phyloP scores from a whole-genome alignment of 2,797 vertebrate species.

The Babyrousa celebensis region DNA sequence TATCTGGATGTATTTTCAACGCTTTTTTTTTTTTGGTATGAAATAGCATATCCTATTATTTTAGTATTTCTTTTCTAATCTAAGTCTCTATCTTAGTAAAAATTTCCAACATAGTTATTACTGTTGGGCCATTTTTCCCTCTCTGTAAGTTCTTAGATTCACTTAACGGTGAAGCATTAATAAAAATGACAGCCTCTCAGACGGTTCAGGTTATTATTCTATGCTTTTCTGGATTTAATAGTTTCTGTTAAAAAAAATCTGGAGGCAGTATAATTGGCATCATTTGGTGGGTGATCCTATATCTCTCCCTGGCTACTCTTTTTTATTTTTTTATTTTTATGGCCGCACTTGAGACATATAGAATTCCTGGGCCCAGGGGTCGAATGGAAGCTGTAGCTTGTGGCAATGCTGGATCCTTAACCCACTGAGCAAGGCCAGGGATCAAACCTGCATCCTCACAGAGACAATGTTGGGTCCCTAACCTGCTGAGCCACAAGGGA shows the following conservation, averaged over 20 bases:
- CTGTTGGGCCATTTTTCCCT: neutral
- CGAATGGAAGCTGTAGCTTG: no score
- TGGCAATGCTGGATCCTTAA: no score
- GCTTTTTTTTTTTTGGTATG: neutral
- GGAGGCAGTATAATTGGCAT: neutral
- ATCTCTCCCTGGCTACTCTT: neutral
- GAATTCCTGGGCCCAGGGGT: no score
- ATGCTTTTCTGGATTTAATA: constrained; percentile 13
- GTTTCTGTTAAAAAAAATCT: neutral
- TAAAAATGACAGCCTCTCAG: neutral
- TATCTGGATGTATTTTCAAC: neutral
- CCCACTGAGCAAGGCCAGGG: no score
- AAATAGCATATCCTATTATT: neutral
- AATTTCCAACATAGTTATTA: neutral
- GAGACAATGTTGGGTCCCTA: no score
- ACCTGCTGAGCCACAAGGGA: no score
- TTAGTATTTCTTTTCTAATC: constrained; percentile 34
- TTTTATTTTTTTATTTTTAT: no score
- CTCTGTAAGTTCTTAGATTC: neutral
- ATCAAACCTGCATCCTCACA: no score
- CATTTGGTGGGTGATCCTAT: neutral
- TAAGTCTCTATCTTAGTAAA: neutral
- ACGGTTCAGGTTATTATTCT: constrained; percentile 8
- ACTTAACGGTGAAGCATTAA: neutral
- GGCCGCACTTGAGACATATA: no score